Evolutionary conservation across 2,888 invertebrate genomes (phyloP), one percentile per base, ranked within the genome.

Genomic region (Drosophila nr. fundita): DNA sequence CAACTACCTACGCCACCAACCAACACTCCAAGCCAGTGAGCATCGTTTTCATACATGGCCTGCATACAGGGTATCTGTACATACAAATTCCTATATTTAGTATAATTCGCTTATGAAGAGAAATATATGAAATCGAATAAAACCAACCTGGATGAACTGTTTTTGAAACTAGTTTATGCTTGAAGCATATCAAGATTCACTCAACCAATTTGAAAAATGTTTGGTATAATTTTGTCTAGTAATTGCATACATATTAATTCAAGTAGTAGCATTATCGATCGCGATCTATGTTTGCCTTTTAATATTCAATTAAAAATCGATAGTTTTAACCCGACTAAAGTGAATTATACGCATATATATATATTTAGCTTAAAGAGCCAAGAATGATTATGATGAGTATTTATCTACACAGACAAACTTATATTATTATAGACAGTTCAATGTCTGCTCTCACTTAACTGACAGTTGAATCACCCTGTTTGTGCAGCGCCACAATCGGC

Each of bases 391-490:
- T 45, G 13, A 15, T 15, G 15, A 15, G 45, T 8, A 8, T 15
- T 15, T 21, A 15, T 24, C 15, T 2, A 15, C 24, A 15, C 13
- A 15, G 21, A 21, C 13, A 13, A 21, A 13, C 6, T 1, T 21
- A 45, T 45, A 21, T 15, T 13, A 15, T 21, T 7, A 45, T 45
- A 15, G 15, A 7, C 7, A 21, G 21, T n/a, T 45, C 21, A 8
- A 24, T 45, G 8, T 24, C 15, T 15, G 45, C 1, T 27, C 38
- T 50, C 40, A 11, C 21, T 50, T 11, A 34, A 40, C 27, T 24
- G 40, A 15, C 7, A 5, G 11, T 0, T n/a, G 34, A 27, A 52
- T n/a, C 82, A 84, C 83, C 83, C 86, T 71, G 83, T 82, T 68
- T n/a, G 38, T 36, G 52, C 52, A 48, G 29, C 21, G 40, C 68